A percentile compares a stretch with the other conserved stretches of the same genome.
phyloP scores from a whole-genome alignment of 2,797 vertebrate genomes.

The Sebastes cheni region DNA sequence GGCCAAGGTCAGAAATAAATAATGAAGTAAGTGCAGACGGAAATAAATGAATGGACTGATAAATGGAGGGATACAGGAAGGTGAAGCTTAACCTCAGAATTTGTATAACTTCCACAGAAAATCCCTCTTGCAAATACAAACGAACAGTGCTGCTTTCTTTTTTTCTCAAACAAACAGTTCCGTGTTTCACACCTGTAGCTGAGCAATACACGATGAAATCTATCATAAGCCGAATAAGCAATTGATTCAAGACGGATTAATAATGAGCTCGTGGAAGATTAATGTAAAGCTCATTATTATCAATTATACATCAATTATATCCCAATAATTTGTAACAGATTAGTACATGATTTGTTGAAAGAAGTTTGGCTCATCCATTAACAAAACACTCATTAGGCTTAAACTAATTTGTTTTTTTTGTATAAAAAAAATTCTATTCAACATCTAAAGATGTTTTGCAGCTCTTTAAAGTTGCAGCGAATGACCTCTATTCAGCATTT shows the following conservation, averaged over 20 bases:
- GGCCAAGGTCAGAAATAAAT: conserved; percentile 62
- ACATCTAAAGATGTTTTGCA: not conserved
- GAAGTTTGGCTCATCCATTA: not conserved
- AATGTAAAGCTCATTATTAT: not conserved
- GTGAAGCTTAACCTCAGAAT: conserved; percentile 17
- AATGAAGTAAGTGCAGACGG: conserved; percentile 53
- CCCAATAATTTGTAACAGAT: not conserved
- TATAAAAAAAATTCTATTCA: not conserved
- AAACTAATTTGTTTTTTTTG: not conserved
- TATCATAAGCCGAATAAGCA: not conserved
- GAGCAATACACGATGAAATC: not conserved
- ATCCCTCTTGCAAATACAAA: conserved; percentile 7
- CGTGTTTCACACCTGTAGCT: not conserved
- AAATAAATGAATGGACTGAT: conserved; percentile 26
- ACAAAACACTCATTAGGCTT: not conserved
- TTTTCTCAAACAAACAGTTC: not conserved
- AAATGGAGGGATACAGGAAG: not conserved
- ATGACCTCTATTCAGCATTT: not conserved
- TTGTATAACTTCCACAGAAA: not conserved
- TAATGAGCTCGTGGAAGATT: not conserved
- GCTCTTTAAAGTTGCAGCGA: not conserved
- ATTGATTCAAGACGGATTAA: not conserved
- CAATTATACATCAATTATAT: not conserved
- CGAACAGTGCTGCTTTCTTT: not conserved
- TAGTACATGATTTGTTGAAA: not conserved